A percentile compares a stretch with the other conserved stretches of the same genome.
Conservation (phyloP, 2,113 vertebrate genomes). For the Gallinago media region DNA sequence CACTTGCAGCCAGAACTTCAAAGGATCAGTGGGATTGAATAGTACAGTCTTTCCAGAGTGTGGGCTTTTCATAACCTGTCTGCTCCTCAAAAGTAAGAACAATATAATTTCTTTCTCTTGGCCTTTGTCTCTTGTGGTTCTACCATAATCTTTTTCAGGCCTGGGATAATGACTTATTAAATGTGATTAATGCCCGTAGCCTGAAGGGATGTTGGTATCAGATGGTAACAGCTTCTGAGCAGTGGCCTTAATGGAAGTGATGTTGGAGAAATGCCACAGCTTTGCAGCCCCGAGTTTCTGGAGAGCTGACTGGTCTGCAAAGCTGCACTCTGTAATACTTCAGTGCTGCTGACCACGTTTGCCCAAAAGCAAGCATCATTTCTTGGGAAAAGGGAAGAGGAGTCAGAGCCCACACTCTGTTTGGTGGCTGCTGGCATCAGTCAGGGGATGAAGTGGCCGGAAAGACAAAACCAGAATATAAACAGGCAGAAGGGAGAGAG, state of each 20-base stretch:
- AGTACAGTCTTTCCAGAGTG: not conserved
- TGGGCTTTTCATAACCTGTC: not conserved
- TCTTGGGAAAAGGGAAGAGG: not conserved
- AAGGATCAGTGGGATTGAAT: not conserved
- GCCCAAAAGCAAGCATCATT: not conserved
- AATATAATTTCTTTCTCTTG: not conserved
- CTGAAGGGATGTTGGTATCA: not conserved
- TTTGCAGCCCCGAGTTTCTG: not conserved
- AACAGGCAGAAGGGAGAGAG: not conserved
- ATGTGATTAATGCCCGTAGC: not conserved
- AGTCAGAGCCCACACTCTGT: not conserved
- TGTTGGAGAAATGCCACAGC: not conserved
- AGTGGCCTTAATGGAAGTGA: not conserved
- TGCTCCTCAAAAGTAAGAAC: not conserved
- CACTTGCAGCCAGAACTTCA: not conserved
- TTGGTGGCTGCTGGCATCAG: not conserved
- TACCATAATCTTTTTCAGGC: not conserved
- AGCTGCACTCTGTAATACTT: not conserved
- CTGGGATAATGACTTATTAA: not conserved
- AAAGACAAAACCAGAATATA: conserved; percentile 9
- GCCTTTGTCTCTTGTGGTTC: not conserved
- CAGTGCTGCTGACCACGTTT: not conserved
- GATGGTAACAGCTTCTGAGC: not conserved
- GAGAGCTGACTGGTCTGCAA: not conserved
- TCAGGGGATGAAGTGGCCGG: not conserved